Evolutionary conservation across 2,113 vertebrate species (phyloP).

Genomic region (Cyphomyrus plagiostoma): DNA sequence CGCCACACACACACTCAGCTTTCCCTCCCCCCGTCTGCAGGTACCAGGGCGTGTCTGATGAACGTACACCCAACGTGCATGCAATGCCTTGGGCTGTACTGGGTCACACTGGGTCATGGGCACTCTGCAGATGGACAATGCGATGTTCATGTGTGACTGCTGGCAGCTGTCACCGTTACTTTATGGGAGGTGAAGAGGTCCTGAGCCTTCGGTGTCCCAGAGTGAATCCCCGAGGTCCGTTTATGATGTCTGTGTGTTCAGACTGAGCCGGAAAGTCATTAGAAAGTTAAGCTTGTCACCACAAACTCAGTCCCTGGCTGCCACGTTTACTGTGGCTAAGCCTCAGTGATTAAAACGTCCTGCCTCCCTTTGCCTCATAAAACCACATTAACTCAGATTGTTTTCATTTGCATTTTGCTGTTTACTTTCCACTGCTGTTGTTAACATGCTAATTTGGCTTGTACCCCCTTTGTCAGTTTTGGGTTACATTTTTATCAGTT

Average conservation of each 20-base stretch:
- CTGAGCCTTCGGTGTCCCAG: background rate
- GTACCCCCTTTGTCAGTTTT: background rate
- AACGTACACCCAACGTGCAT: background rate
- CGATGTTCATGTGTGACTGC: background rate
- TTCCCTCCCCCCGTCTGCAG: background rate
- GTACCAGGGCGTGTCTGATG: background rate
- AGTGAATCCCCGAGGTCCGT: background rate
- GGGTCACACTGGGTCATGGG: background rate
- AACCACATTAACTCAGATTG: background rate
- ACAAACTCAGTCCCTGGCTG: background rate
- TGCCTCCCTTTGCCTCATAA: background rate
- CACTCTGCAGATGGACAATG: background rate
- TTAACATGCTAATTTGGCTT: slow-evolving; percentile 5
- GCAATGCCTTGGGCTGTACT: background rate
- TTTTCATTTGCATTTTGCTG: background rate
- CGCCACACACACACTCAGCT: slow-evolving; percentile 22
- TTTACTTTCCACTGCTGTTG: background rate
- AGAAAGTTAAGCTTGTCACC: background rate
- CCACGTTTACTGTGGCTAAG: background rate
- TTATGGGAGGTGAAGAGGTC: background rate
- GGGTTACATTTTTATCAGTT: background rate
- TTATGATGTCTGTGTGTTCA: background rate
- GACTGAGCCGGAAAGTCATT: background rate
- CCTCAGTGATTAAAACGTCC: background rate
- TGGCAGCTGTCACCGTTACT: background rate